phyloP scores from a whole-genome alignment of 2,113 vertebrate species.

The Physeter macrocephalus region DNA sequence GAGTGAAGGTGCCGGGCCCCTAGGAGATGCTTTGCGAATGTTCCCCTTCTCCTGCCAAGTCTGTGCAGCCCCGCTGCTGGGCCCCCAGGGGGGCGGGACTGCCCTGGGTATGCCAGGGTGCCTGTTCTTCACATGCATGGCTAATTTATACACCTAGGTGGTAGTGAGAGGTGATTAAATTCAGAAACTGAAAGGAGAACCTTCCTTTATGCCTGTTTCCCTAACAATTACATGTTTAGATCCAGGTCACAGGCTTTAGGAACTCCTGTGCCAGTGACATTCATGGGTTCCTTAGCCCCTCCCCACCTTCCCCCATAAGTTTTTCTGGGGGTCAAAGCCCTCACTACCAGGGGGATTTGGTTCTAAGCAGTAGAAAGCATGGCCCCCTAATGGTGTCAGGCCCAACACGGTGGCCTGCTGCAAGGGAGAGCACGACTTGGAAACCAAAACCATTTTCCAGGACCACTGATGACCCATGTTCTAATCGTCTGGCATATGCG shows the following conservation, averaged over 20 bases:
- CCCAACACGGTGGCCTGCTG: background rate
- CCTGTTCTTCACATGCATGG: background rate
- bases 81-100: background rate
- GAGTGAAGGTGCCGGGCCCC: background rate
- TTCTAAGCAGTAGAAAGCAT: background rate
- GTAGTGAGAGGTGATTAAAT: background rate
- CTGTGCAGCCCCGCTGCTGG: background rate
- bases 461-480: background rate
- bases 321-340: background rate
- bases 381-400: background rate
- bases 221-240: background rate
- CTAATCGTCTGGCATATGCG: background rate
- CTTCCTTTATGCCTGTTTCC: background rate
- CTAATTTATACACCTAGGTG: background rate
- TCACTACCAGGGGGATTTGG: background rate
- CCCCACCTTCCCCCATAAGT: background rate
- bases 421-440: too few species aligned
- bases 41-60: background rate
- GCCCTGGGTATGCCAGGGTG: accelerated
- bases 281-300: background rate
- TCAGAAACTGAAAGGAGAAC: background rate
- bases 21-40: background rate
- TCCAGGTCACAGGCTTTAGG: background rate
- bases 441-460: background rate
- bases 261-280: background rate